Evolutionary conservation across 1,140 invertebrate genomes (phyloP).

Genomic region (Maconellicoccus hirsutus): DNA sequence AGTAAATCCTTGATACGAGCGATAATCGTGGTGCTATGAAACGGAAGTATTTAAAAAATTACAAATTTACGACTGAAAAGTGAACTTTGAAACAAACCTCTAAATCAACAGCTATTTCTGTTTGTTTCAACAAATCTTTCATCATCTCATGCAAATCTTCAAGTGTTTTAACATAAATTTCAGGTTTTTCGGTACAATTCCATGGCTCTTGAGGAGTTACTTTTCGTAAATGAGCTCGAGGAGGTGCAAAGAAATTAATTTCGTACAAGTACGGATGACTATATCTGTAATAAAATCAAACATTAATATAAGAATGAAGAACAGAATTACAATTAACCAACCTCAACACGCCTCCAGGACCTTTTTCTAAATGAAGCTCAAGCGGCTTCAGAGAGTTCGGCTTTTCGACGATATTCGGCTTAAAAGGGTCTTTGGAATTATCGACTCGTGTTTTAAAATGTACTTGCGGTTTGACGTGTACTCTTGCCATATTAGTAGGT

Average conservation of each 20-base stretch:
- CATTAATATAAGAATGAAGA: conserved; percentile 13
- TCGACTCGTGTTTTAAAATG: conserved; percentile 79
- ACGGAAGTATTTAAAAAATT: neutral
- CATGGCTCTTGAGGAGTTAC: conserved; percentile 38
- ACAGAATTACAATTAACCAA: conserved; percentile 23
- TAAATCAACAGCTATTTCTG: conserved; percentile 75
- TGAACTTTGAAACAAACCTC: conserved; percentile 41
- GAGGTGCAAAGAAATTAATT: conserved; percentile 53
- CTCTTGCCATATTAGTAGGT: conserved; percentile 58
- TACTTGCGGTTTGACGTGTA: conserved; percentile 68
- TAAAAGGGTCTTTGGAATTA: conserved; percentile 54
- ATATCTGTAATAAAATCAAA: conserved; percentile 40
- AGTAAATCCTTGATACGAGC: conserved; percentile 72
- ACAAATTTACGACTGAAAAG: neutral
- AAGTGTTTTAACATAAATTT: conserved; percentile 54
- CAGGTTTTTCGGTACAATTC: conserved; percentile 47
- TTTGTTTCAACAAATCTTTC: conserved; percentile 48
- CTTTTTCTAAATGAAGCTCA: conserved; percentile 50
- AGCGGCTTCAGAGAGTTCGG: conserved; percentile 78
- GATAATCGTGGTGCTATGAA: conserved; percentile 65
- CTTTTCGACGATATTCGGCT: conserved; percentile 72
- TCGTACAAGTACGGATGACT: conserved; percentile 86
- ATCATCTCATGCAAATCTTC: conserved; percentile 53
- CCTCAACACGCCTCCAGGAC: conserved; percentile 41
- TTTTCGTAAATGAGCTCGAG: conserved; percentile 38